These are phyloP conservation scores for Nephrotoma appendiculata DNA, from an alignment of 2,888 invertebrate genomes.

Conservation along the genomic window DNA sequence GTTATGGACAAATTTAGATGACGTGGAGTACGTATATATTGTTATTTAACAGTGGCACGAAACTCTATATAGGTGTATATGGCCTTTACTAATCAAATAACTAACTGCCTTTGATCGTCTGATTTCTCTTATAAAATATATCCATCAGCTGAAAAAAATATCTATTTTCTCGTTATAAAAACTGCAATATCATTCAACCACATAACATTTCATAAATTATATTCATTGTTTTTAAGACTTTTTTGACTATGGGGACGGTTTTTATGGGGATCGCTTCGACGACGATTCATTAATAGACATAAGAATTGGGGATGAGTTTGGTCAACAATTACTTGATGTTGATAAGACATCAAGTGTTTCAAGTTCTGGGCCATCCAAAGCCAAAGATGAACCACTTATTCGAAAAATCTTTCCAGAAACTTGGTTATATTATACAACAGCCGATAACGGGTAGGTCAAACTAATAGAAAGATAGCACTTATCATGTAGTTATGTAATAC, in stretches of 20 bases:
- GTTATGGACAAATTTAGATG: constrained; percentile 42
- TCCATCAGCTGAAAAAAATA: no score
- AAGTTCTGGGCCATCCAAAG: neutral
- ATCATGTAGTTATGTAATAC: no score
- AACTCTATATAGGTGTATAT: no score
- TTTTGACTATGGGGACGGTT: no score
- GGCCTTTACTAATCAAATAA: no score
- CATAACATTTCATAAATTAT: neutral
- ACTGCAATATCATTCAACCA: no score
- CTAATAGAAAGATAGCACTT: neutral
- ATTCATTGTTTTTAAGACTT: neutral
- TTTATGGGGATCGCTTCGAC: neutral
- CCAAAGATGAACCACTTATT: neutral
- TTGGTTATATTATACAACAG: constrained; percentile 7
- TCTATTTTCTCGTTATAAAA: no score
- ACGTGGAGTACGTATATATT: neutral
- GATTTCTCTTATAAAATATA: no score
- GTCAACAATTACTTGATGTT: no score
- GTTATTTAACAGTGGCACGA: no score
- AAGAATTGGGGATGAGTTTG: neutral
- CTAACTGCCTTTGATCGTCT: no score
- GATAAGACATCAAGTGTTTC: neutral
- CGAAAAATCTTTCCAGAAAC: constrained; percentile 12
- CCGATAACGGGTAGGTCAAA: neutral
- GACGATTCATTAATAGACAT: neutral